Evolutionary conservation across 2,113 vertebrate genomes (phyloP), one percentile per base, ranked within the genome.

Genomic region (Etia nguti): DNA sequence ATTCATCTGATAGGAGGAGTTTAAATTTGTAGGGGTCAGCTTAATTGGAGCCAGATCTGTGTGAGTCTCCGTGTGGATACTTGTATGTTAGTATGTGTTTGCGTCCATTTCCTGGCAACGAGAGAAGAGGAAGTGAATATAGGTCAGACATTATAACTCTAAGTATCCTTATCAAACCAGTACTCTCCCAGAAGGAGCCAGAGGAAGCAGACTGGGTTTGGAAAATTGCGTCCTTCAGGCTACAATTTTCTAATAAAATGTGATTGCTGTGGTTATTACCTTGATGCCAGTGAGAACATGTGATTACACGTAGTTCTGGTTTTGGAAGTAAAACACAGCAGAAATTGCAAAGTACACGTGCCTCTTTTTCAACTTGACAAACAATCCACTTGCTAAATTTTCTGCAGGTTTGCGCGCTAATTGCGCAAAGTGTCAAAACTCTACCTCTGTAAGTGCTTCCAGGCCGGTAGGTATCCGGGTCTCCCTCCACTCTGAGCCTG

Each of bases 371-470:
- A 82, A 81, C 59, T 86, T 68, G 2, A 15, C 6, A 79, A 59
- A 57, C 22, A 52, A 24, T 55, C 10, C 41, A 24, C 11, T 90
- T 10, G 29, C 16, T 36, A 9, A 16, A 59, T 82, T 5, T 75
- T 34, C 59, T 4, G 82, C 88, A 84, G 22, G 11, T 86, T 91
- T 88, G 80, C 55, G 86, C 85, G 84, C 87, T 20, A 68, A 60
- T 22, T 54, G 81, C 54, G 13, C 70, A 68, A 46, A 62, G 43
- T 1, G 16, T 55, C 81, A 26, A 50, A 77, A 48, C 48, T 55
- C 94, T 96, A 99, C 98, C 98, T 94, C 97, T 96, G 94, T 99
- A 99, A 83, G 97, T 98, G 96, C 86, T 97, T 13, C 97, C 98
- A 3, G 98, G 97, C 91, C 97, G 97, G 95, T 99, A 99, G 92